Evolutionary conservation across 2,113 vertebrate genomes (phyloP), one percentile per base, ranked within the genome.

Genomic region (Gambusia holbrooki): DNA sequence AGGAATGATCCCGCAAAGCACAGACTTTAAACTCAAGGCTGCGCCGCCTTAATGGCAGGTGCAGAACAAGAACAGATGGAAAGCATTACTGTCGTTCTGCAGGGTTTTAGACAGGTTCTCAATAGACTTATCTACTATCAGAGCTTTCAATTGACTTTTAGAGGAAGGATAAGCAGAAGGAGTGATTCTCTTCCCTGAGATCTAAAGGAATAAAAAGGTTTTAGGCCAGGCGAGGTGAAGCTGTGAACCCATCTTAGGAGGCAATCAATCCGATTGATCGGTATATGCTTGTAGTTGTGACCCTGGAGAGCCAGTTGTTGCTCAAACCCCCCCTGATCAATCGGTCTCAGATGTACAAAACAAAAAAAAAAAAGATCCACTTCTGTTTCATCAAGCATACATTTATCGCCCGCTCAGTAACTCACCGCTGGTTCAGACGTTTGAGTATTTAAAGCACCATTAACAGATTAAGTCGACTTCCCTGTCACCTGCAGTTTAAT

Each of bases 261-360:
- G 27, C 48, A 19, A 78, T 84, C 64, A 1, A 54, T 68, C 12
- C 9, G 60, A 72, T 61, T 35, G 63, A 78, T 64, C 62, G 2
- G 33, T 32, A 51, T 58, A 63, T 1, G n/a, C 64, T 75, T 72
- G 64, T 71, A 35, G 66, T 42, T 72, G 17, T 10, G 2, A 72
- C 54, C 76, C 42, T 28, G 27, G 51, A 68, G 62, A 76, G 42
- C 54, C 1, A 45, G 37, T 69, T 76, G 74, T 9, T 70, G 68
- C 75, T 80, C 85, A 84, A 66, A 70, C 81, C 77, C 19, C 64
- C 74, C 19, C 64, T 35, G 81, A 84, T 87, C 78, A 58, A 33
- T 40, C 4, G 14, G 69, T 27, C 32, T 79, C 60, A 22, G 69
- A 64, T 66, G 64, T 32, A 42, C 27, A 71, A 61, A 7, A 54